Base-by-base conservation (phyloP, 2,797 vertebrate species). In the Lepilemur ruficaudatus region DNA sequence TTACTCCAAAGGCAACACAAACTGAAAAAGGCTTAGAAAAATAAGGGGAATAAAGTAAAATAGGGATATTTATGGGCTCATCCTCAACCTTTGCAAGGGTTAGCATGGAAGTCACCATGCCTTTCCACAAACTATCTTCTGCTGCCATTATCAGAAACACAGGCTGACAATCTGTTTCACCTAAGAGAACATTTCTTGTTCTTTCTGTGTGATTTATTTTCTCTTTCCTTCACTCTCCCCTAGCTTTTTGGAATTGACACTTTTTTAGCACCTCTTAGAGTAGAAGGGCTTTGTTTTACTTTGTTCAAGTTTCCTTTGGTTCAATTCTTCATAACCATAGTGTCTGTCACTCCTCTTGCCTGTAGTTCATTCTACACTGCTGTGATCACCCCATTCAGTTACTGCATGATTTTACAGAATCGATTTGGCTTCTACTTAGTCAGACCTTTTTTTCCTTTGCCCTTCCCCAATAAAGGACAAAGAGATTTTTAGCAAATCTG, bases 241-340 rank as follows among this genome's bases (percentile, higher is more conserved):
- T 79, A 38, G 8, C 28, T 32, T 91, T 38, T 79, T 55, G 55
- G 28, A 97, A 83, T 32, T 48, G 20, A 61, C 83, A 67, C 32
- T 23, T 76, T 92, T 32, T 41, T 67, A 46, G 35, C 12, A n/a
- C 35, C 35, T 50, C 69, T 92, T 72, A 55, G 35, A 7, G 23
- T 81, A 82, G 52, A 79, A 86, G 30, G 52, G 20, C 46, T 94
- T 90, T 61, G 17, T 94, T 96, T 95, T 89, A 28, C 55, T 63
- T 22, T 55, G 72, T 78, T 65, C 38, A 59, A 15, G 18, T 85
- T 43, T 65, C 50, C 80, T 89, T 88, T 76, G 72, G 32, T 88
- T 95, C 72, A 50, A 52, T 63, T n/a, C 50, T 70, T 93, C 46
- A 50, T 85, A 93, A 75, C 72, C 32, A 12, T 50, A 78, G 7